These are phyloP conservation scores for Pseudopleuronectes americanus DNA, from an alignment of 2,797 vertebrate species.

Conservation along the genomic window DNA sequence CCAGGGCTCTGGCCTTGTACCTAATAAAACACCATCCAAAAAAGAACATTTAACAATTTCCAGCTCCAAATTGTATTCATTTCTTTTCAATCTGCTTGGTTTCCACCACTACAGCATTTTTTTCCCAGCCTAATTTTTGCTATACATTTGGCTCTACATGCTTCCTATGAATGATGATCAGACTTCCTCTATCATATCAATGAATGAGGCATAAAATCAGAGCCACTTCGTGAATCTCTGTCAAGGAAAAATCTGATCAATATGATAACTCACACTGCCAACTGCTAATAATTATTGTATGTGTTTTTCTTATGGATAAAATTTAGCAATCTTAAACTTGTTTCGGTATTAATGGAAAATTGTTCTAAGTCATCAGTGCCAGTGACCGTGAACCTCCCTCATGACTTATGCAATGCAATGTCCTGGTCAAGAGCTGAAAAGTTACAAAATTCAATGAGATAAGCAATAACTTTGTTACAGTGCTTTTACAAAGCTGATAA, in stretches of 20 bases:
- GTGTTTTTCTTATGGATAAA: too few species aligned
- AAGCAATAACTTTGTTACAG: too few species aligned
- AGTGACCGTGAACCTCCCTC: too few species aligned
- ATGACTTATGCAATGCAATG: too few species aligned
- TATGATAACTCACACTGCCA: too few species aligned
- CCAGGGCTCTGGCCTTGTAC: slow-evolving; percentile 60
- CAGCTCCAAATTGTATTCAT: slow-evolving; percentile 46
- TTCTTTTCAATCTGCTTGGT: slow-evolving; percentile 52
- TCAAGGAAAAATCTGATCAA: background rate
- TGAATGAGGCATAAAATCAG: background rate
- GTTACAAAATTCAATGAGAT: too few species aligned
- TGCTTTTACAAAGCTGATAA: too few species aligned
- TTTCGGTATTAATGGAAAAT: too few species aligned
- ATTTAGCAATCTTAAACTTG: too few species aligned
- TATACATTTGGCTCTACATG: slow-evolving; percentile 23
- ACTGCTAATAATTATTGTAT: too few species aligned
- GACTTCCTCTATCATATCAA: slow-evolving; percentile 29
- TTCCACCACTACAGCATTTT: slow-evolving; percentile 38
- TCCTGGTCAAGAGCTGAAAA: too few species aligned
- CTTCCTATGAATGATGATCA: slow-evolving; percentile 30
- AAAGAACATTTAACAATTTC: slow-evolving; percentile 55
- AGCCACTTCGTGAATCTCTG: slow-evolving; percentile 10
- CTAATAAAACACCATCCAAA: slow-evolving; percentile 68
- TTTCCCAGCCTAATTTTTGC: slow-evolving; percentile 27
- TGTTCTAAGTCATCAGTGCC: too few species aligned